Conservation (phyloP, 2,113 vertebrate genomes). For the Cryptomyrus ogoouensis region DNA sequence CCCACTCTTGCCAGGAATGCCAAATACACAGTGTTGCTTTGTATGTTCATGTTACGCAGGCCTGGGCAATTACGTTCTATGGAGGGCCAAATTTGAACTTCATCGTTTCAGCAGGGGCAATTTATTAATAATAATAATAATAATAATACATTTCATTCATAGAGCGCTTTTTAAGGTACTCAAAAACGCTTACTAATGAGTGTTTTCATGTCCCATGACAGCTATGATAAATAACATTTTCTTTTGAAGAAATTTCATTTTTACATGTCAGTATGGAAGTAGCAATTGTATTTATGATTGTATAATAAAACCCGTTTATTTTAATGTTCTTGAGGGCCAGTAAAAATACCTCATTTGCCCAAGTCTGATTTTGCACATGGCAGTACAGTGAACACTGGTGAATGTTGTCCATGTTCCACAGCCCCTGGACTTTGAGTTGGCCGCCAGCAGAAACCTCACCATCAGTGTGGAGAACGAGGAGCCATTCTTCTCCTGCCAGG, state of each 20-base stretch:
- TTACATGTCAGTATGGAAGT: background rate
- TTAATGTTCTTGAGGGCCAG: background rate
- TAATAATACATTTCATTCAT: too few relatives aligned
- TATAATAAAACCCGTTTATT: background rate
- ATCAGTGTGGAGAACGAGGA: conserved; percentile 47
- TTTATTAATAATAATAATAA: background rate
- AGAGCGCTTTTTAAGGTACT: too few relatives aligned
- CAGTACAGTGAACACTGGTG: background rate
- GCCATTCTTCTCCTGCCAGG: conserved; percentile 40
- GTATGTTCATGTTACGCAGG: background rate
- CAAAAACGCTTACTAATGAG: background rate
- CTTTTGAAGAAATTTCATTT: background rate
- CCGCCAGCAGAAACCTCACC: conserved; percentile 29
- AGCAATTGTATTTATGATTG: background rate
- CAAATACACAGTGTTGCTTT: background rate
- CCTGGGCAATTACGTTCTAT: background rate
- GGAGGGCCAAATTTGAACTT: background rate
- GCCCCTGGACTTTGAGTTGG: conserved; percentile 44
- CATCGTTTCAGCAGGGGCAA: background rate
- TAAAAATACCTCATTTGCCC: background rate
- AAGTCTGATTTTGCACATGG: background rate
- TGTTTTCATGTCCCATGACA: background rate
- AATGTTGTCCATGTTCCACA: conserved; percentile 14
- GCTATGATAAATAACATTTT: background rate
- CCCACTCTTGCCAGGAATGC: background rate